A percentile compares a stretch with the other conserved stretches of the same genome.
phyloP scores from a whole-genome alignment of 2,797 vertebrate species.

The Choloepus didactylus region DNA sequence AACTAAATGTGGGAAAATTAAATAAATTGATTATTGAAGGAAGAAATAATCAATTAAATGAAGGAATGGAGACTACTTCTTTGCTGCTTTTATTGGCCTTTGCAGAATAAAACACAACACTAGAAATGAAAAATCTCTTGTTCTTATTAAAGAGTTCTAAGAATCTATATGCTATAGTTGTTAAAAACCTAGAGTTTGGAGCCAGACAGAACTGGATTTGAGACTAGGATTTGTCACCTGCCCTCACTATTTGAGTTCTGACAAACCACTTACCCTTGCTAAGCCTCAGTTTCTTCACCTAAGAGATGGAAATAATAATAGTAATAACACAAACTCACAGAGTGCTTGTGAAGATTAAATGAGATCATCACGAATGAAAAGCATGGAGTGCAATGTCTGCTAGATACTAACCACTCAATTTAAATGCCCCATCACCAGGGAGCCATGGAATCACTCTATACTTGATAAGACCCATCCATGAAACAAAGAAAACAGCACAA shows the following conservation, averaged over 20 bases:
- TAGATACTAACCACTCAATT: background rate
- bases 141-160: background rate
- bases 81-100: background rate
- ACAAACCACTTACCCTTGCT: background rate
- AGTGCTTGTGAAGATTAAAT: background rate
- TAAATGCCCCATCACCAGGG: rapidly evolving
- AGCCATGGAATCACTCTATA: too few species aligned
- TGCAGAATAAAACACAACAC: background rate
- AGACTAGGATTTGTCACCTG: background rate
- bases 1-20: background rate
- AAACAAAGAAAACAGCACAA: background rate
- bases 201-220: background rate
- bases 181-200: background rate
- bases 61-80: background rate
- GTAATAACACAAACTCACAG: background rate
- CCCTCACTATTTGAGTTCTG: background rate
- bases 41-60: constrained; percentile 3
- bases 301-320: background rate
- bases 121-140: background rate
- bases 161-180: rapidly evolving
- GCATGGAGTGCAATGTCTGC: background rate
- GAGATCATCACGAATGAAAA: background rate
- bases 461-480: background rate
- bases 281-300: constrained; percentile 4
- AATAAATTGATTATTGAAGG: background rate